Evolutionary conservation across 2,888 invertebrate species (phyloP).

Genomic region (Mesochorus sp.): DNA sequence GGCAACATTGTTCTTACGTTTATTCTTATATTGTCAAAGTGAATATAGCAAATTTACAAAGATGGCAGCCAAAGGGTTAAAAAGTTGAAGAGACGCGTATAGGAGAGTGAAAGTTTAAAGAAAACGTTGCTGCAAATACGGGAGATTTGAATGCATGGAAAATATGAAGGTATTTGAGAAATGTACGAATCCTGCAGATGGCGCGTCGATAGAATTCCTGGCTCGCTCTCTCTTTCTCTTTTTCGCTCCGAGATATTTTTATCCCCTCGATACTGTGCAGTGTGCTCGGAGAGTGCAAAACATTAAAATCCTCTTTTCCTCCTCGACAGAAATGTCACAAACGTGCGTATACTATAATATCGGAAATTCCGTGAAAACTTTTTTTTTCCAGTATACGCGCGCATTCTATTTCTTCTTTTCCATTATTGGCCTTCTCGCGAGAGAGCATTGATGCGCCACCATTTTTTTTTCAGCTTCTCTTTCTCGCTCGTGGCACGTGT

Average conservation of each 20-base stretch:
- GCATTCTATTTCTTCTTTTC: conserved; percentile 24
- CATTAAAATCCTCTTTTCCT: conserved; percentile 30
- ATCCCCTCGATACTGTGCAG: not conserved
- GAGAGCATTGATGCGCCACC: conserved; percentile 35
- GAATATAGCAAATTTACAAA: too few relatives aligned
- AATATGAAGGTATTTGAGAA: too few relatives aligned
- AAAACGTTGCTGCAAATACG: too few relatives aligned
- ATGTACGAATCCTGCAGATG: not conserved
- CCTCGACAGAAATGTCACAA: conserved; percentile 12
- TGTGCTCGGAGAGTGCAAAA: not conserved
- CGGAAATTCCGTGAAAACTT: not conserved
- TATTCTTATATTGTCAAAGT: too few relatives aligned
- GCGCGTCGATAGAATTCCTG: not conserved
- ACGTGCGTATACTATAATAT: too few relatives aligned
- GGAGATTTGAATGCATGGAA: too few relatives aligned
- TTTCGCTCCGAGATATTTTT: not conserved
- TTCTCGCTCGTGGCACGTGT: conserved; percentile 22
- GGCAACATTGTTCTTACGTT: too few relatives aligned
- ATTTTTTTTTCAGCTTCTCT: not conserved
- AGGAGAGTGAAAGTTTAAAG: too few relatives aligned
- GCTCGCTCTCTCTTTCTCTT: not conserved
- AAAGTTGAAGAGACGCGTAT: too few relatives aligned
- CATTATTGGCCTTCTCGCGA: conserved; percentile 22
- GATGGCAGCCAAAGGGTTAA: too few relatives aligned
- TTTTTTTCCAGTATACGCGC: conserved; percentile 11